Evolutionary conservation across 2,888 invertebrate genomes (phyloP), one percentile per base, ranked within the genome.

Genomic region (Melieria crassipennis): DNA sequence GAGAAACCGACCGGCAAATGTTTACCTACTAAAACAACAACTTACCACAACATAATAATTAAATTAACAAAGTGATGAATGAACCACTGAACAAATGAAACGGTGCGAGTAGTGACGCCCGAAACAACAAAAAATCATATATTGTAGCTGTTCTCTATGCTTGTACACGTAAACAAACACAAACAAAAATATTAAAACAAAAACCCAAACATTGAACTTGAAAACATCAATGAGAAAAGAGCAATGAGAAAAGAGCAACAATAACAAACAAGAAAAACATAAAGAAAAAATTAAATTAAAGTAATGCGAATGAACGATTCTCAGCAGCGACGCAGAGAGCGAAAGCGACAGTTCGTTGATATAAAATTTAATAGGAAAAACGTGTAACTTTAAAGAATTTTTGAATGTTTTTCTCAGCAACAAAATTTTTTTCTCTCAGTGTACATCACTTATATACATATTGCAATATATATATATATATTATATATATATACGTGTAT

Each of bases 401-500:
- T 57, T 70, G 10, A 69, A 69, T 69, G 69, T 69, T 68, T 68
- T 62, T 66, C 10, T 43, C 48, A 7, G 5, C 16, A 11, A 55
- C 16, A 61, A n/a, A 4, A 46, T 11, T 61, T 45, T 68, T 56
- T 68, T 61, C 16, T 64, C 79, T 81, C 81, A 78, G 80, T 82
- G 81, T 80, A 80, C 80, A 75, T 78, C 76, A 76, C 78, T 81
- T 76, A 74, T 77, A 80, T 78, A 78, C 79, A 78, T 79, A 77
- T 47, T 52, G 13, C 52, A 45, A 30, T 11, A 43, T 58, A 50
- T 58, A 66, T 58, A 58, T 13, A 43, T 58, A 48, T 43, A 30
- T 66, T 50, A 43, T 66, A 4, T 16, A n/a, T 56, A 65, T 56
- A 57, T 11, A 47, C 56, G 65, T 57, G 57, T 48, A 48, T 66